Evolutionary conservation across 2,888 invertebrate species (phyloP), one percentile per base, ranked within the genome.

Genomic region (Drosophila prostipennis): DNA sequence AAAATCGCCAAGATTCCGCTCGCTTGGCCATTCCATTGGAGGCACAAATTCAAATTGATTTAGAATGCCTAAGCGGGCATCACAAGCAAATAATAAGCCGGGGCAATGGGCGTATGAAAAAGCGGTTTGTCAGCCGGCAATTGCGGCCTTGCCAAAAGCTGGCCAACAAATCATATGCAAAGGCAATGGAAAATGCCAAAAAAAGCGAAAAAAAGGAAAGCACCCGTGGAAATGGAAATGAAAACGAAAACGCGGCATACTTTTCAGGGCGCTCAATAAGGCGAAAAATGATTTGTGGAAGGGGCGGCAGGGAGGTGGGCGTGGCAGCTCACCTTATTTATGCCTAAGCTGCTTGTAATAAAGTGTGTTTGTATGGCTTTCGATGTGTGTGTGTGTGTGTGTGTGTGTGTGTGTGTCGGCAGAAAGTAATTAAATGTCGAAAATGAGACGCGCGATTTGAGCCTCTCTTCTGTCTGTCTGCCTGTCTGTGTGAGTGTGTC

Each of bases 361-460:
- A 78, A 82, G 86, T 85, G 80, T 54, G 58, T 26, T 34, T 16
- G 40, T 58, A n/a, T 34, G 32, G 8, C 32, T 42, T 29, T 13
- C 6, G 16, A 14, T 49, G 32, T 32, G 36, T 6, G 49, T 60
- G 60, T 60, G 60, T 60, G 36, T 36, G 45, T 29, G 42, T 48
- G 34, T 79, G 49, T 60, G 60, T 60, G 60, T 60, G 36, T 36
- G 45, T 29, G 42, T 48, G 34, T 79, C 72, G 61, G 78, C 72
- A 76, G 82, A 83, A 83, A 87, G 86, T 83, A 83, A 83, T 83
- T 87, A 87, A 82, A 87, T 87, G 87, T 75, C 74, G 78, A 87
- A 87, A 82, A 81, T 79, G 85, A 79, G 77, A 84, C 75, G 79
- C 73, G 71, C 79, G 63, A 84, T 81, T 82, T 79, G 72, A 77